phyloP scores from a whole-genome alignment of 2,113 vertebrate species.

The Tyrannus savana region DNA sequence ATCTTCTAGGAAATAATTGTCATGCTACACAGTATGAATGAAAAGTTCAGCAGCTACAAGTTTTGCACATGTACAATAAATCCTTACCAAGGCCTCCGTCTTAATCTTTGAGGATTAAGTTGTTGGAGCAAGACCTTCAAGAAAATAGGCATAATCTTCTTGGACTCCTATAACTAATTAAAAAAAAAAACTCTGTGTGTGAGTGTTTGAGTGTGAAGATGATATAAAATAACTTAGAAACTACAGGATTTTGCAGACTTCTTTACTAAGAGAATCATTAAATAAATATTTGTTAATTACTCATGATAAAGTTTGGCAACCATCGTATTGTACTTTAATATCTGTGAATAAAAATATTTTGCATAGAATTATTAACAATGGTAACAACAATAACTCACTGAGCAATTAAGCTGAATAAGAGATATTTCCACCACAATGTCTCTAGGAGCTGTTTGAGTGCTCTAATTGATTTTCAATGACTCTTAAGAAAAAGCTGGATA shows the following conservation, averaged over 20 bases:
- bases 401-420: not conserved
- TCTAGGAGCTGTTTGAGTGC: not conserved
- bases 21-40: not conserved
- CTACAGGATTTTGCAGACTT: not conserved
- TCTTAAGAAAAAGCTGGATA: not conserved
- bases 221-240: not conserved
- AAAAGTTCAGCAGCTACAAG: not conserved
- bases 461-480: not conserved
- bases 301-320: not conserved
- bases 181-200: not conserved
- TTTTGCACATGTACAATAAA: not conserved
- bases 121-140: not conserved
- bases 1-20: not conserved
- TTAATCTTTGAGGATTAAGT: not conserved
- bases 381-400: not conserved
- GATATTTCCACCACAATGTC: not conserved
- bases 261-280: not conserved
- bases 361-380: not conserved
- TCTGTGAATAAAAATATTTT: not conserved
- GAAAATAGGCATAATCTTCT: not conserved
- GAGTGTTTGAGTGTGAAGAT: not conserved
- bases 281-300: not conserved
- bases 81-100: not conserved
- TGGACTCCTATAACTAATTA: not conserved
- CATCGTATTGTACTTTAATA: not conserved